These are phyloP conservation scores for Amphiprion ocellaris DNA, from an alignment of 2,113 vertebrate genomes.

Conservation along the genomic window DNA sequence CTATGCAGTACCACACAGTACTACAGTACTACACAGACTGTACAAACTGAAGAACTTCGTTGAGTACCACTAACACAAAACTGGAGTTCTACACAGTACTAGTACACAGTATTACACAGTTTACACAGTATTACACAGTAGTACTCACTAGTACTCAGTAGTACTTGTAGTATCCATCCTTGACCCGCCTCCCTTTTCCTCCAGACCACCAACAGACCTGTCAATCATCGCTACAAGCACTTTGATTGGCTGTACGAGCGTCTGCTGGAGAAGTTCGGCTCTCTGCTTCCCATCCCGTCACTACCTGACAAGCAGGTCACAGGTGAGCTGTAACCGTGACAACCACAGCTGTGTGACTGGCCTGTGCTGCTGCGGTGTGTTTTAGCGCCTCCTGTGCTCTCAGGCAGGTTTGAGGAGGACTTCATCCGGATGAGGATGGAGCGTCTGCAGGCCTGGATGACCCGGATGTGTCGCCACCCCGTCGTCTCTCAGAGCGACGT, in stretches of 20 bases:
- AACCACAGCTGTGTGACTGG: background rate
- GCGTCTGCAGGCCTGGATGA: constrained; percentile 92
- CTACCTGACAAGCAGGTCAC: constrained; percentile 97
- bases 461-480: constrained; percentile 93
- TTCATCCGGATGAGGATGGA: constrained; percentile 97
- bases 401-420: constrained; percentile 94
- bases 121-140: too few relatives aligned
- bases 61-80: too few relatives aligned
- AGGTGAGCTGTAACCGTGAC: constrained; percentile 79
- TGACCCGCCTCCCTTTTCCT: background rate
- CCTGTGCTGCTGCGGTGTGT: background rate
- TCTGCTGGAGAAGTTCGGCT: constrained; percentile 93
- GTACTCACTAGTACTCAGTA: background rate
- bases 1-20: too few relatives aligned
- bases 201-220: constrained; percentile 92
- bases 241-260: constrained; percentile 97
- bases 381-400: background rate
- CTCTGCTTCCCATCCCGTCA: constrained; percentile 91
- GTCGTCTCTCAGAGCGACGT: constrained; percentile 92
- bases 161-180: background rate
- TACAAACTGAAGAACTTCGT: too few relatives aligned
- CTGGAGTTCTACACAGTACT: too few relatives aligned
- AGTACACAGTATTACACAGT: too few relatives aligned
- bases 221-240: constrained; percentile 98
- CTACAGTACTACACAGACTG: too few relatives aligned